These are phyloP conservation scores for Agrypnia vestita DNA, from an alignment of 1,140 invertebrate species.

Conservation along the genomic window DNA sequence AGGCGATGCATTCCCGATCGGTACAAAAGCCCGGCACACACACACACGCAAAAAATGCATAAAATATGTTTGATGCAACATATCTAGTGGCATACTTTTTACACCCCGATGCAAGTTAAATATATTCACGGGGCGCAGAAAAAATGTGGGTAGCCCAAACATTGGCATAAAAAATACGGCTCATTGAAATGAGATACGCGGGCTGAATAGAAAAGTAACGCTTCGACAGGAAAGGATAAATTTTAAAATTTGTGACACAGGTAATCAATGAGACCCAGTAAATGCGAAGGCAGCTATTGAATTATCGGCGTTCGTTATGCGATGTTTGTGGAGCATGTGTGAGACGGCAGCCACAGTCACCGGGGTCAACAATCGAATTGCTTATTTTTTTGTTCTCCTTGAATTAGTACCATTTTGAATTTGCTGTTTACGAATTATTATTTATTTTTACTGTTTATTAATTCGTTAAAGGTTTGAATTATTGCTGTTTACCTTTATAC, in stretches of 20 bases:
- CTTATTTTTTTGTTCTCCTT: no score
- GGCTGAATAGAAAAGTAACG: constrained; percentile 55
- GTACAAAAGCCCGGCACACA: constrained; percentile 47
- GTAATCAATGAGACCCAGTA: constrained; percentile 60
- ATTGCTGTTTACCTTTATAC: no score
- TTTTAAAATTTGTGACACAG: constrained; percentile 51
- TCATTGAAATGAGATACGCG: constrained; percentile 59
- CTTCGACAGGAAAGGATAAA: constrained; percentile 56
- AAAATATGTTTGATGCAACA: constrained; percentile 53
- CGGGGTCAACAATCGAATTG: no score
- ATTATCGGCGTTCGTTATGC: constrained; percentile 40
- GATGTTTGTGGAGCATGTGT: constrained; percentile 26
- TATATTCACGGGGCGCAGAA: constrained; percentile 57
- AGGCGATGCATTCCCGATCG: constrained; percentile 52
- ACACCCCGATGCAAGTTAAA: constrained; percentile 61
- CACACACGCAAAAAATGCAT: constrained; percentile 31
- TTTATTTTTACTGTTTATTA: no score
- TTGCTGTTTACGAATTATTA: no score
- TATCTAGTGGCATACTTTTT: constrained; percentile 50
- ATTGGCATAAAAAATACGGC: constrained; percentile 50
- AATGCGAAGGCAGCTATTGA: constrained; percentile 46
- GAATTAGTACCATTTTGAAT: no score
- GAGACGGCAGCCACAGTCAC: not conserved
- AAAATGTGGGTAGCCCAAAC: constrained; percentile 59
- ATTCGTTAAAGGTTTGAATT: no score